A percentile compares a stretch with the other conserved stretches of the same genome.
These are phyloP conservation scores for Cossypha niveicapilla DNA, from an alignment of 2,797 vertebrate genomes.

Conservation along the genomic window DNA sequence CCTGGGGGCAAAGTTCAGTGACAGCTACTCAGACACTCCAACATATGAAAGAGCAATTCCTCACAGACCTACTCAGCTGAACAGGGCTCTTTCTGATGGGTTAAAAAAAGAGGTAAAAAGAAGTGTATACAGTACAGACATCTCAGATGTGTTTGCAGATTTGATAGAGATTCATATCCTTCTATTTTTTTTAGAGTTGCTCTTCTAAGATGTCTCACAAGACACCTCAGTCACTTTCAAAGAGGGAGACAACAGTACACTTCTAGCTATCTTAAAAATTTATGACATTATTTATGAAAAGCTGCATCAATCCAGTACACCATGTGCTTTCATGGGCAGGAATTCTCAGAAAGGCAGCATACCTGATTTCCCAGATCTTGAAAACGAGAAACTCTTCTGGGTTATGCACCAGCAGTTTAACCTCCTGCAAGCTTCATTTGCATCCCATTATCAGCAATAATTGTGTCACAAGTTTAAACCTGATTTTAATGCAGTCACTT, in stretches of 20 bases:
- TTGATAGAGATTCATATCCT: background rate
- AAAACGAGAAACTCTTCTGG: background rate
- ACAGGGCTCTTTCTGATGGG: background rate
- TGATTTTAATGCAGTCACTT: background rate
- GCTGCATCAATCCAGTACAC: background rate
- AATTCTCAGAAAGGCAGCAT: background rate
- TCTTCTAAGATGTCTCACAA: background rate
- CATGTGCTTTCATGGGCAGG: background rate
- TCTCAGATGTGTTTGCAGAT: background rate
- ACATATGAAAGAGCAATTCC: background rate
- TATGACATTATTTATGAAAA: background rate
- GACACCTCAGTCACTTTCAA: background rate
- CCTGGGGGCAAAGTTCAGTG: background rate
- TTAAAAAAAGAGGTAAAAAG: background rate
- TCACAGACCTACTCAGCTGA: background rate
- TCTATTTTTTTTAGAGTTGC: background rate
- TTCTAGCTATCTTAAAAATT: background rate
- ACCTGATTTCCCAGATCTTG: background rate
- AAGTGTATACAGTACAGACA: background rate
- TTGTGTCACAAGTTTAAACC: background rate
- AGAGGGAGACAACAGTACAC: background rate
- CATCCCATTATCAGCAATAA: background rate
- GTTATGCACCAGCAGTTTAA: background rate
- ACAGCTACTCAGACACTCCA: background rate
- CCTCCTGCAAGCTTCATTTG: background rate